A percentile compares a stretch with the other conserved stretches of the same genome.
Conservation (phyloP, 2,113 vertebrate genomes). For the Ptyas mucosa region DNA sequence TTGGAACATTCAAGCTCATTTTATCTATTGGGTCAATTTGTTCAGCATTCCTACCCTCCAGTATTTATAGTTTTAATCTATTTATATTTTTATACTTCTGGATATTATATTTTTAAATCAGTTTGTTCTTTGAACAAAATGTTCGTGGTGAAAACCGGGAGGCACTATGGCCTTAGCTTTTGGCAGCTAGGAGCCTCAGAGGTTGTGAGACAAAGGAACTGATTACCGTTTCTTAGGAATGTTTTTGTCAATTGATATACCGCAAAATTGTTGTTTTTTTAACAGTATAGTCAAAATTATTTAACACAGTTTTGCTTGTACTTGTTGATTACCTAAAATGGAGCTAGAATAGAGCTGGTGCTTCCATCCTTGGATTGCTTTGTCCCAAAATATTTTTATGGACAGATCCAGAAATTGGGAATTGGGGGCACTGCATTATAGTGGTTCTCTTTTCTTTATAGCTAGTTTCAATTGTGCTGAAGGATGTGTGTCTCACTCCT, state of each 20-base stretch:
- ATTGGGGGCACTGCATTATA: neutral
- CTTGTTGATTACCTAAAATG: neutral
- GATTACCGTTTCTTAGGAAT: neutral
- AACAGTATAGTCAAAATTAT: neutral
- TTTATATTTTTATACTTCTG: neutral
- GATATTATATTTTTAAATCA: neutral
- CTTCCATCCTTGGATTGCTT: neutral
- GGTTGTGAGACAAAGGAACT: neutral
- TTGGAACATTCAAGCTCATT: neutral
- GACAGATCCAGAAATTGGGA: neutral
- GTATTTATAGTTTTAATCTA: neutral
- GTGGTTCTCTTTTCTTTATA: neutral
- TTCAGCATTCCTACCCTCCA: neutral
- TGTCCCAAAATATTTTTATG: neutral
- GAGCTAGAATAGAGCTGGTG: neutral
- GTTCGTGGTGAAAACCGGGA: neutral
- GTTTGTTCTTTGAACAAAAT: constrained; percentile 16
- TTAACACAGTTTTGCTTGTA: neutral
- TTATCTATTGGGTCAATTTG: neutral
- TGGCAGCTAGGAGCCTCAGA: neutral
- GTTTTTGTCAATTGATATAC: neutral
- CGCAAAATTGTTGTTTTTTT: neutral
- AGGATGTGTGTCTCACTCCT: neutral
- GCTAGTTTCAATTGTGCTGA: neutral
- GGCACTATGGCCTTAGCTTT: neutral